Base-by-base conservation (phyloP, 1,140 invertebrate species). In the Sitodiplosis mosellana region DNA sequence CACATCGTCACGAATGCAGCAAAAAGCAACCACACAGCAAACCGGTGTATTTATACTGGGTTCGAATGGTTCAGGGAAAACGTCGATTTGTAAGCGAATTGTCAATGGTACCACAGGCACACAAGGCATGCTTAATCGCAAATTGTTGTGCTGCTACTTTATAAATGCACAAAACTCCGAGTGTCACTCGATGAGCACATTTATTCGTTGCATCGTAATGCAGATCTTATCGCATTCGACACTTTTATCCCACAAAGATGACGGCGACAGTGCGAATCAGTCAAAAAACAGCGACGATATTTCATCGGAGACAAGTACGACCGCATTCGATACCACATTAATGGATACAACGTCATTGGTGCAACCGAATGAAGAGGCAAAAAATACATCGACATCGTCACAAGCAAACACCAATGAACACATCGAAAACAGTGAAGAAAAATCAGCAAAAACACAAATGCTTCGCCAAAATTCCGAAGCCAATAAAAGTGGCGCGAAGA, bases 121-220 rank as follows among this genome's bases (percentile, higher is more conserved):
- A 19, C 60, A 61, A 50, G 62, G 62, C n/a, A 60, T 64, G 6
- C 53, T 91, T 11, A 84, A 84, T 58, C 71, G 81, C 46, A 67
- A 87, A 45, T 66, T 91, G 21, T 59, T 92, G 18, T 85, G 82
- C 22, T 73, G 87, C 63, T 81, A 94, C 63, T 86, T 89, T 52
- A 79, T 91, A 54, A 60, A 64, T 41, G 61, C 61, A 11, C 62
- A 64, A 54, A 64, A 64, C 49, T 69, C 70, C 19, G 68, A 71
- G 51, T 70, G 70, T 46, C 69, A 71, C 50, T 76, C 72, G 48
- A 69, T 92, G 8, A 87, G 83, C 2, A 73, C 90, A 8, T 95
- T 95, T 60, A 80, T 95, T 21, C 69, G 78, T 2, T 83, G 79
- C 18, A 56, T 95, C 15, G 85, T 89, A 0, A 77, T 83, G 46